Evolutionary conservation across 2,888 invertebrate species (phyloP).

Genomic region (Cheilosia variabilis): DNA sequence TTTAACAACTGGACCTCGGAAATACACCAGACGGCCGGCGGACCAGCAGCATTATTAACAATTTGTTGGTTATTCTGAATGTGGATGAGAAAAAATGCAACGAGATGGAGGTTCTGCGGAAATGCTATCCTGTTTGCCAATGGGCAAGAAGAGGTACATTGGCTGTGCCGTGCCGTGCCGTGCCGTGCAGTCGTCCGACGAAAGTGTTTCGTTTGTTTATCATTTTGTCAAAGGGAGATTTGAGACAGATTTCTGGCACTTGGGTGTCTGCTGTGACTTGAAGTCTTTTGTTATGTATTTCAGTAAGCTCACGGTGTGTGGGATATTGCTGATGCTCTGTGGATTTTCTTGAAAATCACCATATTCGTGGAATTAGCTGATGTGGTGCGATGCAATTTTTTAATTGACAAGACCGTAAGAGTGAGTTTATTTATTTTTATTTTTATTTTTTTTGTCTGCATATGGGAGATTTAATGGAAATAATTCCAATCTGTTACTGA

Average conservation of each 20-base stretch:
- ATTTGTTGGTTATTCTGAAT: slow-evolving; percentile 49
- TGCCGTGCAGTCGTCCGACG: not conserved
- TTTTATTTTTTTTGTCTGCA: not conserved
- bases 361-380: slow-evolving; percentile 55
- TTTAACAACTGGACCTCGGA: slow-evolving; percentile 22
- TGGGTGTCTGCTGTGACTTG: slow-evolving; percentile 37
- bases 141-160: not conserved
- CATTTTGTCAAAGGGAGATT: slow-evolving; percentile 49
- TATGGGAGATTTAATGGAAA: not conserved
- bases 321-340: slow-evolving; percentile 36
- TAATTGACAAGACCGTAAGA: slow-evolving; percentile 26
- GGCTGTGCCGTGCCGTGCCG: not conserved
- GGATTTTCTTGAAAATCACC: slow-evolving; percentile 47
- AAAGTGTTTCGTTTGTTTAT: slow-evolving; percentile 57
- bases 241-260: slow-evolving; percentile 50
- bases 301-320: slow-evolving; percentile 47
- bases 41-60: slow-evolving; percentile 34
- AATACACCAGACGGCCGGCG: slow-evolving; percentile 7
- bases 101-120: slow-evolving; percentile 37
- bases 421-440: not conserved
- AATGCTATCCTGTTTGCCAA: slow-evolving; percentile 37
- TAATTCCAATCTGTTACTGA: not conserved
- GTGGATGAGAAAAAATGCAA: slow-evolving; percentile 37
- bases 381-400: slow-evolving; percentile 48
- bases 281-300: slow-evolving; percentile 23